Evolutionary conservation across 2,888 invertebrate genomes (phyloP), one percentile per base, ranked within the genome.

Genomic region (Hydrotaea cyrtoneurina): DNA sequence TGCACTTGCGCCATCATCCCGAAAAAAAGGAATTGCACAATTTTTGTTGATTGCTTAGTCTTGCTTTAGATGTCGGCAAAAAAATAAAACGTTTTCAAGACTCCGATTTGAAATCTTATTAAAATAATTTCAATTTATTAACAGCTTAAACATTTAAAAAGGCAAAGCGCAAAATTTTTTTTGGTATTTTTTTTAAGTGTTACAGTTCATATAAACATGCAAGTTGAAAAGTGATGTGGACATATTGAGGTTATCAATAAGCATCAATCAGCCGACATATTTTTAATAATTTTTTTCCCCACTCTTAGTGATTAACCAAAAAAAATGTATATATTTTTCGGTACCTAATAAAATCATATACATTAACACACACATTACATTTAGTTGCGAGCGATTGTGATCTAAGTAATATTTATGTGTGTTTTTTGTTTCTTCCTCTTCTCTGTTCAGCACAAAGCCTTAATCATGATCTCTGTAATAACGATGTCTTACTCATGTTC

Each of bases 241-340:
- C 80, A 83, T 75, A 80, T 86, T 86, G 80, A 78, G 83, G 85
- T 83, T 86, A 86, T 86, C 85, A 59, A 36, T 73, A 62, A 57
- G 73, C 57, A 80, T 75, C 83, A 72, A 83, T 83, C 83, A 80
- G 80, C 83, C 83, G 82, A 69, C 78, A 73, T 57, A 75, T 82
- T 31, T 31, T 31, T 31, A 31, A 31, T 31, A 31, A 50, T 73
- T 66, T 1, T 39, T 39, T n/a, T n/a, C n/a, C n/a, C n/a, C n/a
- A n/a, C n/a, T n/a, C n/a, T n/a, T n/a, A n/a, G n/a, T n/a, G n/a
- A n/a, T n/a, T n/a, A n/a, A n/a, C n/a, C n/a, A 57, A 57, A 57
- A 21, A 57, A 57, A 57, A 23, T 57, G 23, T 57, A 21, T 21
- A 11, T 21, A n/a, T n/a, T n/a, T 59, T 59, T 59, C 3, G 31